Conservation (phyloP, 2,797 vertebrate species). For the Discoglossus pictus region DNA sequence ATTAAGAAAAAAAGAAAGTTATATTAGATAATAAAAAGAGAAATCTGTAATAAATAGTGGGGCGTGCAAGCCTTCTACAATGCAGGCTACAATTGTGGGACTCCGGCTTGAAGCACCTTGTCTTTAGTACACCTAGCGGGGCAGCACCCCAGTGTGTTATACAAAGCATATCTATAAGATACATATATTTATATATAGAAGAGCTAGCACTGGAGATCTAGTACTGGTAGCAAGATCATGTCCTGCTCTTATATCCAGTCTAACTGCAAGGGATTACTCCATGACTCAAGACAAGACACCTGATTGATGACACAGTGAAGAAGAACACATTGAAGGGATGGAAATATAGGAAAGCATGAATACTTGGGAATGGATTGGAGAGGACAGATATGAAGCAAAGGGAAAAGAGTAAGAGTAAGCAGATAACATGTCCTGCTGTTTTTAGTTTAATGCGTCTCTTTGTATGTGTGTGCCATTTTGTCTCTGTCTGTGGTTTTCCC, state of each 20-base stretch:
- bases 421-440: too few relatives aligned
- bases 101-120: conserved; percentile 87
- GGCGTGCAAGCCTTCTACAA: conserved; percentile 89
- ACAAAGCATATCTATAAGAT: conserved; percentile 95
- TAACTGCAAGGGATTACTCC: conserved; percentile 11
- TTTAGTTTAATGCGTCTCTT: too few relatives aligned
- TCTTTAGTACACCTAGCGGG: conserved; percentile 83
- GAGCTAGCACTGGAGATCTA: too few relatives aligned
- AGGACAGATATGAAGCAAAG: too few relatives aligned
- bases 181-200: conserved; percentile 68
- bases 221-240: conserved; percentile 57
- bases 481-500: conserved; percentile 24
- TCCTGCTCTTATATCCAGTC: conserved; percentile 39
- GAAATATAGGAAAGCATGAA: too few relatives aligned
- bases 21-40: conserved; percentile 37
- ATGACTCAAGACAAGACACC: conserved; percentile 2
- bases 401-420: too few relatives aligned
- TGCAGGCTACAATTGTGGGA: conserved; percentile 84
- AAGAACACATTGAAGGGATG: too few relatives aligned
- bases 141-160: conserved; percentile 81
- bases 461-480: too few relatives aligned
- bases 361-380: too few relatives aligned
- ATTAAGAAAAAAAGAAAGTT: conserved; percentile 49
- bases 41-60: conserved; percentile 87
- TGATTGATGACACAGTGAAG: too few relatives aligned